Evolutionary conservation across 2,113 vertebrate species (phyloP), one percentile per base, ranked within the genome.

Genomic region (Philantomba maxwellii): DNA sequence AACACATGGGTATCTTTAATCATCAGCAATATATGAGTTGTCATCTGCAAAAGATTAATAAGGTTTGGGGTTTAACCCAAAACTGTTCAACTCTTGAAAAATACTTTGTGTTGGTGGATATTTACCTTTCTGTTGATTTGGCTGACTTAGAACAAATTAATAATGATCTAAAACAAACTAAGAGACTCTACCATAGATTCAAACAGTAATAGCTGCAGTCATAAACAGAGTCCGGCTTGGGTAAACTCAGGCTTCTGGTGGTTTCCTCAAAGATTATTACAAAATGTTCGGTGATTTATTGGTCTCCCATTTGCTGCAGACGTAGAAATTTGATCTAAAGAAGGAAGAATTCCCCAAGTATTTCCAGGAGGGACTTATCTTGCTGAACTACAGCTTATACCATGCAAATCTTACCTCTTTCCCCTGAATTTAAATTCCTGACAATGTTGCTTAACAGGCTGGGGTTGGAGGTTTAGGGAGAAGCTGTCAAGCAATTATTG

Each of bases 21-120:
- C 96, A 96, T 87, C 91, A 93, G 91, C 92, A 91, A 95, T 96
- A 93, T 78, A 91, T 36, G 62, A 89, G 53, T 83, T 91, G 88
- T 98, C 97, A 94, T 97, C 96, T 97, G 89, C 58, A 87, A 95
- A 97, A 97, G 95, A 97, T 97, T 96, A 97, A 95, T 95, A 96
- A 95, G 88, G 91, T 81, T 97, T 94, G 84, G 70, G 57, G 64
- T 87, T 95, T 91, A 87, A 96, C 94, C 94, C 94, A 96, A 96
- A 96, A 75, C 51, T 75, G 66, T 47, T 95, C 62, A 58, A 78
- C 81, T 94, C 93, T 47, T 60, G 66, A 95, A 91, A 95, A 93
- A 86, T 33, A 88, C 66, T 90, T 66, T 77, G n/a, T 53, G 51
- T 89, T 90, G 82, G 70, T 96, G 25, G 30, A n/a, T 89, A 95